Base-by-base conservation (phyloP, 2,888 invertebrate genomes). In the Caradrina kadenii region DNA sequence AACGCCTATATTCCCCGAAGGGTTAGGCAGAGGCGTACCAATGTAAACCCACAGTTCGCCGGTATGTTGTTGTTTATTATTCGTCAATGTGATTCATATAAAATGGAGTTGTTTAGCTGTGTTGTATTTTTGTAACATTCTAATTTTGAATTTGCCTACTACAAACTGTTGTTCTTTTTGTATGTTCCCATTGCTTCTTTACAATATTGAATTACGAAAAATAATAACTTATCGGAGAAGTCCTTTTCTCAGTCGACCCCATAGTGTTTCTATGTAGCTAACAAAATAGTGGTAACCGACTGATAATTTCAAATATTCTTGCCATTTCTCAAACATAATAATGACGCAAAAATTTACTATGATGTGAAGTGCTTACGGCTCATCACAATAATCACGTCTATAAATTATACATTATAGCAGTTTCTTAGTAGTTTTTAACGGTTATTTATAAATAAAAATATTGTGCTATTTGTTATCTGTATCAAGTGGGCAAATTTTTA, bases 401-500 rank as follows among this genome's bases (percentile, higher is more conserved):
- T 62, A 61, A 48, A 48, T 13, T 56, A 65, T 75, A 67, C 61
- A 74, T 39, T 50, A 62, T 58, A 81, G 79, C 79, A 64, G 79
- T 80, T 81, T 79, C 71, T 67, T 70, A 70, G 76, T 80, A 64
- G 77, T 66, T 76, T 73, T 76, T 64, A 78, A 80, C 22, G n/a
- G 66, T 76, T 58, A 76, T 80, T 70, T 80, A 76, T 61, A 45
- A 49, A 73, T 48, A 48, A 50, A 62, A 50, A 63, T 35, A 65
- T 39, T 71, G 80, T 80, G 76, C 80, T 80, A 67, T 80, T 45
- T 59, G 65, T 63, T 72, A 63, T 55, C 19, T 45, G 52, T 79
- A 63, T 74, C 21, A 19, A 64, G 76, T 80, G 86, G 82, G 82
- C 81, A 70, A 68, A 76, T 84, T 88, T 84, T 81, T 83, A 82